Conservation (phyloP, 30 jellyfish, hydroid and myxozoan genomes). For the Sanderia malayensis region DNA sequence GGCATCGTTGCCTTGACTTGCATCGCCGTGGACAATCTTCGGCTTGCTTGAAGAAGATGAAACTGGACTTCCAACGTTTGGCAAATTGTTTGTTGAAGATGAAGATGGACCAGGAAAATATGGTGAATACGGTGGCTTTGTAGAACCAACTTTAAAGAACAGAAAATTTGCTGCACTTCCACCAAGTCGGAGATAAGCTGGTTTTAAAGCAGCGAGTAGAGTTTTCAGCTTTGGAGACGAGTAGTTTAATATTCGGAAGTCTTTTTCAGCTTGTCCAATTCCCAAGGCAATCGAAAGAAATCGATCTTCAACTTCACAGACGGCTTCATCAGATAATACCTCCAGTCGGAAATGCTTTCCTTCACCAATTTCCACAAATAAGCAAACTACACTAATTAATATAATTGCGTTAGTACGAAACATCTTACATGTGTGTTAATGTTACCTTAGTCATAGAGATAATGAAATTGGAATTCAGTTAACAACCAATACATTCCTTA, state of each 20-base stretch:
- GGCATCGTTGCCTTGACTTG: neutral
- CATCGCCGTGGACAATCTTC: too few species aligned
- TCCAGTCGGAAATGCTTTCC: slow-evolving; percentile 29
- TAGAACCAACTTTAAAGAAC: slow-evolving; percentile 55
- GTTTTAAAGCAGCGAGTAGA: slow-evolving; percentile 60
- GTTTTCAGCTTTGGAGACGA: slow-evolving; percentile 52
- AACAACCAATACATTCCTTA: too few species aligned
- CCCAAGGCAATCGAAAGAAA: slow-evolving; percentile 74
- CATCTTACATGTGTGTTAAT: too few species aligned
- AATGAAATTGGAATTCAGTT: too few species aligned
- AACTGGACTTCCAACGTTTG: too few species aligned
- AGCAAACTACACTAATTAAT: too few species aligned
- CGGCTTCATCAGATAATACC: slow-evolving; percentile 30
- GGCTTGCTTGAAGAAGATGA: too few species aligned
- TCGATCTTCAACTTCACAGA: slow-evolving; percentile 61
- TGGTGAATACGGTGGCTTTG: slow-evolving; percentile 41
- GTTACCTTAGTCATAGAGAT: too few species aligned
- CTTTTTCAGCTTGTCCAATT: slow-evolving; percentile 40
- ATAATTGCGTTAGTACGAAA: too few species aligned
- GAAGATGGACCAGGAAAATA: too few species aligned
- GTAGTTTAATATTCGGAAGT: slow-evolving; percentile 29
- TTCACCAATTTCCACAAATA: too few species aligned
- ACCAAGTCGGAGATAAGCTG: slow-evolving; percentile 79
- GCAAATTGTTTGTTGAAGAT: too few species aligned
- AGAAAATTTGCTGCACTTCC: slow-evolving; percentile 83